Evolutionary conservation across 2,888 invertebrate genomes (phyloP), one percentile per base, ranked within the genome.

Genomic region (Drosophila subquinaria): DNA sequence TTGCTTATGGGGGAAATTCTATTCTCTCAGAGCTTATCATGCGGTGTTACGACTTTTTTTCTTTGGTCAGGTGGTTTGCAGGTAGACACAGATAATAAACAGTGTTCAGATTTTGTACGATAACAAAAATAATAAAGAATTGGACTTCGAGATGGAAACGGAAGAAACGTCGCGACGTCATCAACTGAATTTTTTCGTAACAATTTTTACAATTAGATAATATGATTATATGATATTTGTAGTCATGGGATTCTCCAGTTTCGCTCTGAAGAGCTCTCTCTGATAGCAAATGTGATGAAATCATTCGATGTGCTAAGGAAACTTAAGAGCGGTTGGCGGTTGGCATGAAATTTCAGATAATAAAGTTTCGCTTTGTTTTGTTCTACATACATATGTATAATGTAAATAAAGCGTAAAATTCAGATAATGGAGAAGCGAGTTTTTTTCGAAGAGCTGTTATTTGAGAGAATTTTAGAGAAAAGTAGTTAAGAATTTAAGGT

Each of bases 51-150:
- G 72, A 67, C 15, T 43, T 52, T 52, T 45, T 48, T 30, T 23
- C 15, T 42, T 69, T 51, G 51, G 86, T 88, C 82, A 82, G 86
- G 86, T 88, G 82, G 36, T 73, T 66, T 38, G 23, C 48, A 33
- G 42, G 13, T 13, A 40, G 15, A 60, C 59, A 36, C 9, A 56
- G 57, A 65, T 65, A 53, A 43, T 10, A 17, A 48, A 42, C 42
- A 23, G 15, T 23, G 30, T 56, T 15, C 30, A 59, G 52, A 55
- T 60, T 48, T 36, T 27, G 5, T 0, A 13, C 15, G 74, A 73
- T 74, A 73, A 68, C 11, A 38, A 43, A 30, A 33, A n/a, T 8
- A 5, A 33, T 30, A 23, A n/a, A 20, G 20, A 59, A 36, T 33
- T 55, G 59, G 33, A 57, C 63, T 53, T 43, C 27, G 33, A 60